Conservation (phyloP, 2,113 vertebrate genomes). For the Martes martes region DNA sequence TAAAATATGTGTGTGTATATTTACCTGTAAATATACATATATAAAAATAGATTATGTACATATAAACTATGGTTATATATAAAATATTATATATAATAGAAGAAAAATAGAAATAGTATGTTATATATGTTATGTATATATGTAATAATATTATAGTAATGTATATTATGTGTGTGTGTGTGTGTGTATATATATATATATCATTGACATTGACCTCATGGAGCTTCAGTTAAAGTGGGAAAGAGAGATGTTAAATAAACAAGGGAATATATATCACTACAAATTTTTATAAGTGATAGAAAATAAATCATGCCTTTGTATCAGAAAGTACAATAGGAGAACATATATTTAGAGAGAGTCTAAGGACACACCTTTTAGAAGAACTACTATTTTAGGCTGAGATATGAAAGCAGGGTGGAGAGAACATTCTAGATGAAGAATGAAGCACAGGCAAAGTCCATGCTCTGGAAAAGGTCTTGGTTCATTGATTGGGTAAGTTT, state of each 20-base stretch:
- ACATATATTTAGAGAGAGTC: not conserved
- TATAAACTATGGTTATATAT: not conserved
- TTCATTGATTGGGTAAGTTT: not conserved
- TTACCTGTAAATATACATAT: not conserved
- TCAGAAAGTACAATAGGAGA: not conserved
- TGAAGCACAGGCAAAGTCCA: not conserved
- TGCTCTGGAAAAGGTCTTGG: accelerated
- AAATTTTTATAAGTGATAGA: not conserved
- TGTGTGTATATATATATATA: not conserved
- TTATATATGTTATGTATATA: not conserved
- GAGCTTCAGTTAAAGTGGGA: not conserved
- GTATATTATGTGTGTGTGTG: too few relatives aligned
- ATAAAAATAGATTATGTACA: not conserved
- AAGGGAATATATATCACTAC: not conserved
- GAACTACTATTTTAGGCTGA: not conserved
- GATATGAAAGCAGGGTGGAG: not conserved
- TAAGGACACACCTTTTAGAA: not conserved
- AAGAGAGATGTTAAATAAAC: not conserved
- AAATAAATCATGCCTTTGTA: not conserved
- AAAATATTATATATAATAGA: not conserved
- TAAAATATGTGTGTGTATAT: not conserved
- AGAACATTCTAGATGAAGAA: not conserved
- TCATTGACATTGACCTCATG: not conserved
- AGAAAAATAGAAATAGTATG: not conserved
- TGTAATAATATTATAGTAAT: not conserved